phyloP scores from a whole-genome alignment of 1,140 invertebrate genomes.

The Achatina immaculata region DNA sequence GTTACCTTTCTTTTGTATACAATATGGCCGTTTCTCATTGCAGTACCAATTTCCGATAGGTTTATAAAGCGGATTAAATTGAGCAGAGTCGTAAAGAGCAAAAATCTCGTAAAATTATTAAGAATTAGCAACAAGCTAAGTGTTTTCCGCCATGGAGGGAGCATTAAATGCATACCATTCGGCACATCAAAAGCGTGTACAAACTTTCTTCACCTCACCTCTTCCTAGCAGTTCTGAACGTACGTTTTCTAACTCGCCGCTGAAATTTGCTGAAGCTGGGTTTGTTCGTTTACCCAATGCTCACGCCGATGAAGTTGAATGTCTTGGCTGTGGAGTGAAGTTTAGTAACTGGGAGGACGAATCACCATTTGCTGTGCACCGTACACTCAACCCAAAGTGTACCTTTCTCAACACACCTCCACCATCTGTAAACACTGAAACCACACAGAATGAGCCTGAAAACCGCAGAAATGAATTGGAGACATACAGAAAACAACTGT shows the following conservation, averaged over 20 bases:
- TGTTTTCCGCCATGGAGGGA: neutral
- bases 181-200: conserved; percentile 12
- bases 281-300: conserved; percentile 32
- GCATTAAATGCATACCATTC: neutral
- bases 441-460: conserved; percentile 3
- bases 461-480: neutral
- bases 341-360: conserved; percentile 37
- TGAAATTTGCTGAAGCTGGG: conserved; percentile 44
- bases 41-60: too few species aligned
- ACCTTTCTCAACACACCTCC: conserved; percentile 32
- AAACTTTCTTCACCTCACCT: conserved; percentile 32
- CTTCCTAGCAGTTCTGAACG: conserved; percentile 18
- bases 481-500: neutral
- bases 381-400: conserved; percentile 40
- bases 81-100: neutral
- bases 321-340: conserved; percentile 30
- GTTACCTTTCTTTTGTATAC: conserved; percentile 3
- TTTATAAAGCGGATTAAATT: too few species aligned
- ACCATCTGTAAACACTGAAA: neutral
- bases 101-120: too few species aligned
- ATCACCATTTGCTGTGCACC: conserved; percentile 45
- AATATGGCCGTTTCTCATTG: too few species aligned
- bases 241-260: conserved; percentile 36
- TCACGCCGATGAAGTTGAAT: conserved; percentile 38
- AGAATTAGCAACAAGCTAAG: neutral